A percentile compares a stretch with the other conserved stretches of the same genome.
Evolutionary conservation across 2,113 vertebrate genomes (phyloP).

Genomic region (Neotoma lepida): DNA sequence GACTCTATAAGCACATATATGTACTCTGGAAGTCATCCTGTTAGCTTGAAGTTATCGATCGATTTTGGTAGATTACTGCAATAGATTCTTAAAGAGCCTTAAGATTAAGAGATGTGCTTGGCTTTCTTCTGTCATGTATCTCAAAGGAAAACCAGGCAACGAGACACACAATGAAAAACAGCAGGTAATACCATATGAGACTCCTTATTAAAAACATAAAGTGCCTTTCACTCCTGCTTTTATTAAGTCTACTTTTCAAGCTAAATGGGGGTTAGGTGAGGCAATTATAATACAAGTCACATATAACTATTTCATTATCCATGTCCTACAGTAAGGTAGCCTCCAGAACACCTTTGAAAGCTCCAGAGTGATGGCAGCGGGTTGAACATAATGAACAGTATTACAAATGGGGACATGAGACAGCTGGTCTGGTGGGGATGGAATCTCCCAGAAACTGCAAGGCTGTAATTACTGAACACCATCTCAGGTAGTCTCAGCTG

Average conservation of each 20-base stretch:
- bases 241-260: constrained; percentile 88
- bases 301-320: constrained; percentile 90
- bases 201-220: constrained; percentile 89
- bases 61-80: constrained; percentile 81
- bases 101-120: constrained; percentile 83
- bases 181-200: constrained; percentile 84
- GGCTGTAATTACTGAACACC: constrained; percentile 86
- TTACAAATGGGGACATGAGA: constrained; percentile 86
- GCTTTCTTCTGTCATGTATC: constrained; percentile 79
- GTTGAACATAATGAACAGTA: constrained; percentile 89
- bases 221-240: constrained; percentile 85
- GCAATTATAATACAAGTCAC: constrained; percentile 88
- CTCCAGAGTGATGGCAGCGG: constrained; percentile 85
- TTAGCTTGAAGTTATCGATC: constrained; percentile 81
- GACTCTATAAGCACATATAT: constrained; percentile 58
- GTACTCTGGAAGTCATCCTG: constrained; percentile 76
- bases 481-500: constrained; percentile 80
- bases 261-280: constrained; percentile 87
- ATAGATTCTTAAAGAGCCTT: constrained; percentile 80
- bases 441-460: constrained; percentile 84
- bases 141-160: constrained; percentile 82
- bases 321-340: constrained; percentile 86
- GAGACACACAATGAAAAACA: constrained; percentile 84
- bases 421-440: constrained; percentile 82
- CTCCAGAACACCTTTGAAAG: constrained; percentile 90